Evolutionary conservation across 2,113 vertebrate genomes (phyloP), one percentile per base, ranked within the genome.

Genomic region (Prunella himalayana): DNA sequence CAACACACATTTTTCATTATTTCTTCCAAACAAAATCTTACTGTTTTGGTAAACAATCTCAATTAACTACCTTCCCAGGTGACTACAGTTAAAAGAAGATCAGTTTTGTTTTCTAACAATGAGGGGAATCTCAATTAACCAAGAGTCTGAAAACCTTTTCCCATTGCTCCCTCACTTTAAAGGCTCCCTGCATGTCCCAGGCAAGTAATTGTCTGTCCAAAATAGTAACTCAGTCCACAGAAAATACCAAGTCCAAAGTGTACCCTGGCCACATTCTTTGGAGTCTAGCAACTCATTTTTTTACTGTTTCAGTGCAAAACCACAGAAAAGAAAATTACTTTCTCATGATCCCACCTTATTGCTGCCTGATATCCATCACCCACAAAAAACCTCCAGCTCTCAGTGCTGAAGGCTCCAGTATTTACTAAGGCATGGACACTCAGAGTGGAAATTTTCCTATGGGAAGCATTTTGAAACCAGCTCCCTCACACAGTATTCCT

Each of bases 1-100:
- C 6, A 44, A 22, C 0, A 0, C 4, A n/a, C 7, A 16, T 44
- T 49, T 82, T 88, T 54, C 2, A 15, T 78, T 25, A 39, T 71
- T 60, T 76, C 60, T 82, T 41, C 17, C 31, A 35, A 64, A 72
- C 4, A 30, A 86, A 73, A 28, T 13, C 30, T 78, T 73, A 10
- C 9, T 76, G 7, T 49, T 91, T 70, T 49, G 24, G 13, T 53
- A 72, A 90, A 57, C 10, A 65, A 15, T 73, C 68, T 88, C 9
- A 5, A 57, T 61, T 63, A 76, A 24, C 49, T 31, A 35, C 42
- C 37, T 37, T 37, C 37, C 35, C 68, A 92, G 44, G 13, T 68
- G 37, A 45, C 31, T 45, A 60, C 28, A 66, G 3, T 51, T 75
- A 41, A 60, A 14, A 69, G 65, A 84, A 78, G 37, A 87, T 22